Conservation (phyloP, 2,113 vertebrate species). For the Ameiurus melas region DNA sequence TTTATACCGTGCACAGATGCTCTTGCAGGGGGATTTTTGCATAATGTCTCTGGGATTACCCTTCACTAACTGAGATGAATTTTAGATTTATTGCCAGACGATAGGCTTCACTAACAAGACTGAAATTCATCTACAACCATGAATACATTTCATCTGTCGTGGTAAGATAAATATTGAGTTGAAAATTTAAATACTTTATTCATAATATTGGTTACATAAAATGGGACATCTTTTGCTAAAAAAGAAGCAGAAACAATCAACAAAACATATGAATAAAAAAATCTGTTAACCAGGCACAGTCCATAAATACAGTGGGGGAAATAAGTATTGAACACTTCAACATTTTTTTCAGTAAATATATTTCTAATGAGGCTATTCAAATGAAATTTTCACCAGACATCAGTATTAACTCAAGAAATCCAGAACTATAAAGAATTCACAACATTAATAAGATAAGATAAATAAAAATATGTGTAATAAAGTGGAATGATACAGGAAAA, state of each 20-base stretch:
- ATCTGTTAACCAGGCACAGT: background rate
- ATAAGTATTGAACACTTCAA: too few relatives aligned
- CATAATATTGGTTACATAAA: background rate
- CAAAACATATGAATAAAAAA: background rate
- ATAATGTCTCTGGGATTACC: conserved; percentile 12
- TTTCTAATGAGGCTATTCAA: too few relatives aligned
- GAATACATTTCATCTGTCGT: background rate
- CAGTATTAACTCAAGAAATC: too few relatives aligned
- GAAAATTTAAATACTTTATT: background rate
- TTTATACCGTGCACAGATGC: background rate
- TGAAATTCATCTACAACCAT: background rate
- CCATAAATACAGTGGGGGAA: background rate
- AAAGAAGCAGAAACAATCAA: too few relatives aligned
- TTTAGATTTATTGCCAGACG: background rate
- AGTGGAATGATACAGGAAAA: too few relatives aligned
- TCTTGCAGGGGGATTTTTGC: background rate
- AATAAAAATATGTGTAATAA: too few relatives aligned
- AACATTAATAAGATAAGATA: too few relatives aligned
- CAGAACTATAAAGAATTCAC: too few relatives aligned
- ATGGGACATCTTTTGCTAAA: too few relatives aligned
- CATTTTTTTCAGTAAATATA: too few relatives aligned
- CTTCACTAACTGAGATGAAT: conserved; percentile 1
- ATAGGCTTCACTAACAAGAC: background rate
- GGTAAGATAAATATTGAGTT: background rate
- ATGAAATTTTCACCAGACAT: too few relatives aligned